phyloP scores from a whole-genome alignment of 2,797 vertebrate genomes.

The Catamblyrhynchus diadema region DNA sequence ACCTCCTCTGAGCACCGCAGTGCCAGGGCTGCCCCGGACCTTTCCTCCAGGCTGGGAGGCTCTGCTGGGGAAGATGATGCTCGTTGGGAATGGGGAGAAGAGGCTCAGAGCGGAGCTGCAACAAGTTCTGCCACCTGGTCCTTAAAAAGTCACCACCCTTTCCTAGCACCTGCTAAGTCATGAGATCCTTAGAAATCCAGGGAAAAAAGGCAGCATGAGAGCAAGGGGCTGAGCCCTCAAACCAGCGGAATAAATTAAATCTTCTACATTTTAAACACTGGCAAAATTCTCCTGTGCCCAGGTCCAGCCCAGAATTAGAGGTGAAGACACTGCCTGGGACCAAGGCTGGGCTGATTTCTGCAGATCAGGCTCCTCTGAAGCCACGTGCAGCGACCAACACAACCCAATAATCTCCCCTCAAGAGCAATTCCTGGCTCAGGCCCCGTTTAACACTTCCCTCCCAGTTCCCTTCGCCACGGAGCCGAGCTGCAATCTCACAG shows the following conservation, averaged over 20 bases:
- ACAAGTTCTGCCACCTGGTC: neutral
- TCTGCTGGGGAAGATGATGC: neutral
- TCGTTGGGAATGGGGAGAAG: rapidly evolving
- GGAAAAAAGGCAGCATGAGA: neutral
- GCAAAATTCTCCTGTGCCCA: neutral
- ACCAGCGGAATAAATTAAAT: neutral
- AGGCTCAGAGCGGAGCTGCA: neutral
- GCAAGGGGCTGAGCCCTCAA: neutral
- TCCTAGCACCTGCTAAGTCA: neutral
- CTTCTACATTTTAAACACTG: neutral
- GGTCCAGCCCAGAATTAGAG: neutral
- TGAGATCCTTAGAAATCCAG: neutral
- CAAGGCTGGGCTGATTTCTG: neutral
- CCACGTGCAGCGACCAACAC: neutral
- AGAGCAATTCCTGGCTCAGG: neutral
- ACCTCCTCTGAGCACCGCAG: neutral
- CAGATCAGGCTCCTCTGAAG: neutral
- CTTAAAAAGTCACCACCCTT: rapidly evolving
- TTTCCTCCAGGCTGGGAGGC: neutral
- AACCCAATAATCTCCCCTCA: neutral
- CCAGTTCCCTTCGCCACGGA: neutral
- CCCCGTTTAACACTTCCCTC: neutral
- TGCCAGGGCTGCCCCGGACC: neutral
- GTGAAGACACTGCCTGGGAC: neutral
- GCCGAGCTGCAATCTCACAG: neutral